Evolutionary conservation across 2,888 invertebrate genomes (phyloP).

Genomic region (Podotricha telesiphe): DNA sequence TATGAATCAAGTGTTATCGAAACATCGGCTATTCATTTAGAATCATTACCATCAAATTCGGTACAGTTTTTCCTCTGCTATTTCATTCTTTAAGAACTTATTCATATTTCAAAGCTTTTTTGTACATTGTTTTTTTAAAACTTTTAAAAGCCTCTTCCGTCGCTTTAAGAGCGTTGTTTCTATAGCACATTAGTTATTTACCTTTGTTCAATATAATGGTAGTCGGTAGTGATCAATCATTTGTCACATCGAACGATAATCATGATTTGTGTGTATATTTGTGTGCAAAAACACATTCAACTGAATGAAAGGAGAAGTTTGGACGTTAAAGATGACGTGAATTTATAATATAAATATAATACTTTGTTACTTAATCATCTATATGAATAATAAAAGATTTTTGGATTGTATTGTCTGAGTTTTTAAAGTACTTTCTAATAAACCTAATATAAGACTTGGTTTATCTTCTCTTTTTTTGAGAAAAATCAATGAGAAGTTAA

Average conservation of each 20-base stretch:
- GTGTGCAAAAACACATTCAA: slow-evolving; percentile 51
- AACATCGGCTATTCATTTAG: slow-evolving; percentile 42
- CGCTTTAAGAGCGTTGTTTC: slow-evolving; percentile 35
- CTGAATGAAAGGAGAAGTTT: slow-evolving; percentile 43
- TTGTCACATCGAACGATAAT: slow-evolving; percentile 54
- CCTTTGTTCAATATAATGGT: slow-evolving; percentile 49
- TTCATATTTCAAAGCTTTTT: slow-evolving; percentile 48
- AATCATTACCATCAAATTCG: slow-evolving; percentile 45
- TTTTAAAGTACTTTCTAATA: neutral
- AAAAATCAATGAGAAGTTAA: no score
- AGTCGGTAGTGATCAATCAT: slow-evolving; percentile 55
- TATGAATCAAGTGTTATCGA: slow-evolving; percentile 42
- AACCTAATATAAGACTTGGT: no score
- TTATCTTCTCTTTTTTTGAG: no score
- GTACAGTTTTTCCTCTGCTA: slow-evolving; percentile 42
- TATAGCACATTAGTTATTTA: slow-evolving; percentile 34
- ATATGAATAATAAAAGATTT: neutral
- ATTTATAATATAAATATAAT: slow-evolving; percentile 41
- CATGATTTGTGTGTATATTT: slow-evolving; percentile 56
- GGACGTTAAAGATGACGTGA: slow-evolving; percentile 32
- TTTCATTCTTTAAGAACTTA: slow-evolving; percentile 45
- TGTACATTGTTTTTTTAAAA: slow-evolving; percentile 18
- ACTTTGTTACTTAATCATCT: slow-evolving; percentile 42
- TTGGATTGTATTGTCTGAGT: neutral
- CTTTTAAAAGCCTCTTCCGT: slow-evolving; percentile 25